Conservation (phyloP, 2,113 vertebrate genomes). For the Bos indicus region DNA sequence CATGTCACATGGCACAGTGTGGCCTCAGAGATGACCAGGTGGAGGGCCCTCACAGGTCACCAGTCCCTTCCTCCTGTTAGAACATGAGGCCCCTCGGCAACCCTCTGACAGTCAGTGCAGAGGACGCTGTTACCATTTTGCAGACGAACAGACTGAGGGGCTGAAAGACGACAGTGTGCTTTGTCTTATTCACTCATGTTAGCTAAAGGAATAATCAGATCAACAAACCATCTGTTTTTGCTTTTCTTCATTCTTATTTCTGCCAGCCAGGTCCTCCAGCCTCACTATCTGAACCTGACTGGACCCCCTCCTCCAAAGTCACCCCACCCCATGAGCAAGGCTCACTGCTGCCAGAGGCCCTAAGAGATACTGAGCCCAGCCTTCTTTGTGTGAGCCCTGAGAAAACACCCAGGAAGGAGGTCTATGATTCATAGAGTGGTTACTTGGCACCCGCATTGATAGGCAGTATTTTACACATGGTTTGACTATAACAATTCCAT, state of each 20-base stretch:
- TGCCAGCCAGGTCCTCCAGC: background rate
- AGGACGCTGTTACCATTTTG: background rate
- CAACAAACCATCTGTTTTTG: background rate
- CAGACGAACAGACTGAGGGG: background rate
- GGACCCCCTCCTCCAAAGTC: too few species aligned
- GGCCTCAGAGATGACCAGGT: background rate
- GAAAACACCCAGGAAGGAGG: background rate
- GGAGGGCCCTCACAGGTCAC: background rate
- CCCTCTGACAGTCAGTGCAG: background rate
- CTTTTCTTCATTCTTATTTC: background rate
- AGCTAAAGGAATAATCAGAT: background rate
- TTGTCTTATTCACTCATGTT: background rate
- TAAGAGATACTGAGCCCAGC: too few species aligned
- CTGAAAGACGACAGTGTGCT: background rate
- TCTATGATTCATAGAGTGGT: background rate
- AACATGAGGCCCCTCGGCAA: background rate
- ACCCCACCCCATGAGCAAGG: background rate
- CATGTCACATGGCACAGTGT: rapidly evolving
- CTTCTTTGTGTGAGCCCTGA: background rate
- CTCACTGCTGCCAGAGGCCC: too few species aligned
- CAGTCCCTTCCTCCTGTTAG: rapidly evolving
- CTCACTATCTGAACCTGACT: background rate
- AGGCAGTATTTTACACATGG: background rate
- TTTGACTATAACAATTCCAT: background rate
- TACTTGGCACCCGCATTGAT: background rate